Conservation (phyloP, 2,888 invertebrate genomes). For the Furcula furcula region DNA sequence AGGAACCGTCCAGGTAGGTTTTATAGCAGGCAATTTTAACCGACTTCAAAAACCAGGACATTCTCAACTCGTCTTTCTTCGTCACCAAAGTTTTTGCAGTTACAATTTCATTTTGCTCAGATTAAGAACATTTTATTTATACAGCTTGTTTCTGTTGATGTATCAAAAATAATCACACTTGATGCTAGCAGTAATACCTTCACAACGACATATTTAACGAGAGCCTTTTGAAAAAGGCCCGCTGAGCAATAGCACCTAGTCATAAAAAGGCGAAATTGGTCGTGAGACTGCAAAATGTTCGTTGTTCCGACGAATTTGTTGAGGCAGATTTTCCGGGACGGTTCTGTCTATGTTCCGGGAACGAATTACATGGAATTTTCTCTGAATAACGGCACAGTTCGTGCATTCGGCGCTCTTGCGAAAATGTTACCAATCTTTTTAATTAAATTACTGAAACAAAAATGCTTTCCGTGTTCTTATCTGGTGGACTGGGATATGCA, state of each 20-base stretch:
- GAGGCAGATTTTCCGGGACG: constrained; percentile 38
- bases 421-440: constrained; percentile 2
- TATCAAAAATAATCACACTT: neutral
- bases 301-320: constrained; percentile 42
- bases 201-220: neutral
- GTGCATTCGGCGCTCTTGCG: neutral
- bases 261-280: constrained; percentile 51
- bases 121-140: no score
- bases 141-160: no score
- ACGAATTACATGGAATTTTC: constrained; percentile 45
- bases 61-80: no score
- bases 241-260: constrained; percentile 37
- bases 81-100: no score
- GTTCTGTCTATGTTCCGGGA: constrained; percentile 18
- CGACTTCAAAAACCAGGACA: no score
- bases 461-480: neutral
- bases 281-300: constrained; percentile 42
- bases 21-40: no score
- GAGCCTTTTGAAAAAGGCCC: constrained; percentile 40
- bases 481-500: neutral
- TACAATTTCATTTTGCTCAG: no score
- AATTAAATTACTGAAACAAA: constrained; percentile 2
- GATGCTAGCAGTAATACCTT: neutral
- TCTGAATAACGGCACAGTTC: constrained; percentile 47
- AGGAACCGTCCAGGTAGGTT: no score